A percentile compares a stretch with the other conserved stretches of the same genome.
phyloP scores from a whole-genome alignment of 2,888 invertebrate species.

The Ceriagrion tenellum region DNA sequence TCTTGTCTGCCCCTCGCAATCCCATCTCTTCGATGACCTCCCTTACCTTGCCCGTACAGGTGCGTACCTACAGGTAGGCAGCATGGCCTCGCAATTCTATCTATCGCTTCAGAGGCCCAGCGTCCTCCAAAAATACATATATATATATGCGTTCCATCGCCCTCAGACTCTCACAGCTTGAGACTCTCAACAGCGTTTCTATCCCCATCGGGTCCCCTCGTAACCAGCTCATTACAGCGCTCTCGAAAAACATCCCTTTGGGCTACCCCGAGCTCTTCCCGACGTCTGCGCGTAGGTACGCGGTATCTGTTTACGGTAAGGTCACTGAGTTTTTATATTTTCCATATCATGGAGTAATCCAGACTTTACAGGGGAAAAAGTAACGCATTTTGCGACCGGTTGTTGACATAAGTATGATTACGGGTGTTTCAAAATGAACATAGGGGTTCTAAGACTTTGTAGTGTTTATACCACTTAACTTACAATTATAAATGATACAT shows the following conservation, averaged over 20 bases:
- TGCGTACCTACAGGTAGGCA: constrained; percentile 41
- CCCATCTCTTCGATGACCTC: constrained; percentile 25
- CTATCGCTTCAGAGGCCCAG: background rate
- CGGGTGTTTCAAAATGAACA: no score
- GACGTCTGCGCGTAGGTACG: no score
- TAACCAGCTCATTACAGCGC: background rate
- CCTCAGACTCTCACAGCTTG: background rate
- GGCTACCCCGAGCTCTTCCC: background rate
- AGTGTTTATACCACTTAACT: no score
- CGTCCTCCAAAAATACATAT: background rate
- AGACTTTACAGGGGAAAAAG: no score
- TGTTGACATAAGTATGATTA: no score
- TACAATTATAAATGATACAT: no score
- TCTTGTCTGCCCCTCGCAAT: constrained; percentile 4
- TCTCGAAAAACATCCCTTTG: background rate
- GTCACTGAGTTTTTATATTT: no score
- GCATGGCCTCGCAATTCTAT: background rate
- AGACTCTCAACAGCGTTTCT: no score
- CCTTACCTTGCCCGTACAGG: background rate
- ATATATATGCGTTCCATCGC: background rate
- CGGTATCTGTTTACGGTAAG: no score
- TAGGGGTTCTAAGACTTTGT: no score
- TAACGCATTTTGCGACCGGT: no score
- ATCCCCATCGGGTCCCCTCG: background rate
- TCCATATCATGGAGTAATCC: no score